These are phyloP conservation scores for Hybos culiciformis DNA, from an alignment of 2,888 invertebrate genomes.

Conservation along the genomic window DNA sequence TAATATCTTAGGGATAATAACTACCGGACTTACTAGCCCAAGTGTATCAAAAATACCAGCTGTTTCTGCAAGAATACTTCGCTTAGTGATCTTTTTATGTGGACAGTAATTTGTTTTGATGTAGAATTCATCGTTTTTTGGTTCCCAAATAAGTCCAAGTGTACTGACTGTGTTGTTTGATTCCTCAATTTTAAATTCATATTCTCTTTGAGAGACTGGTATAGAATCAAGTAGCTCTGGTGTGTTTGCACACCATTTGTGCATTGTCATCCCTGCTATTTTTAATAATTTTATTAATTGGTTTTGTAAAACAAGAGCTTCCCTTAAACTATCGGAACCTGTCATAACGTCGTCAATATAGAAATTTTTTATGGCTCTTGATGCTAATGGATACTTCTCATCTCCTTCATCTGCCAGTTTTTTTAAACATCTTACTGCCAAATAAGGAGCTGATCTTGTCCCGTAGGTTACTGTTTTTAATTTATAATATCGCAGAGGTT, in stretches of 20 bases:
- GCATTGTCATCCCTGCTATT: too few relatives aligned
- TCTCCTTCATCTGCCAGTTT: slow-evolving; percentile 11
- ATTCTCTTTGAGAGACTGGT: slow-evolving; percentile 8
- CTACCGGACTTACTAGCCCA: slow-evolving; percentile 6
- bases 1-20: slow-evolving; percentile 2
- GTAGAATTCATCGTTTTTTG: slow-evolving; percentile 2
- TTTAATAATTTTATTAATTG: slow-evolving; percentile 8
- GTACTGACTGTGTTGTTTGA: slow-evolving; percentile 9
- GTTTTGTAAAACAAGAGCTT: slow-evolving; percentile 10
- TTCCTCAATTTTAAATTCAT: slow-evolving; percentile 1
- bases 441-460: slow-evolving; percentile 14
- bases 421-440: slow-evolving; percentile 14
- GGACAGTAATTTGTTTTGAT: slow-evolving; percentile 3
- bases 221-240: slow-evolving; percentile 4
- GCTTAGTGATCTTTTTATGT: background rate
- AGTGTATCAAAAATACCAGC: slow-evolving; percentile 8
- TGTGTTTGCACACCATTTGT: too few relatives aligned
- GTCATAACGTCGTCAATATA: slow-evolving; percentile 16
- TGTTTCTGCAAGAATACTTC: slow-evolving; percentile 5
- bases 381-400: slow-evolving; percentile 11
- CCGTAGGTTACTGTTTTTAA: slow-evolving; percentile 12
- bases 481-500: too few relatives aligned
- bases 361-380: slow-evolving; percentile 10
- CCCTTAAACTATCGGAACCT: slow-evolving; percentile 9
- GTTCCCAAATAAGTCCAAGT: slow-evolving; percentile 9